Evolutionary conservation across 2,797 vertebrate species (phyloP).

Genomic region (Periophthalmus magnuspinnatus): DNA sequence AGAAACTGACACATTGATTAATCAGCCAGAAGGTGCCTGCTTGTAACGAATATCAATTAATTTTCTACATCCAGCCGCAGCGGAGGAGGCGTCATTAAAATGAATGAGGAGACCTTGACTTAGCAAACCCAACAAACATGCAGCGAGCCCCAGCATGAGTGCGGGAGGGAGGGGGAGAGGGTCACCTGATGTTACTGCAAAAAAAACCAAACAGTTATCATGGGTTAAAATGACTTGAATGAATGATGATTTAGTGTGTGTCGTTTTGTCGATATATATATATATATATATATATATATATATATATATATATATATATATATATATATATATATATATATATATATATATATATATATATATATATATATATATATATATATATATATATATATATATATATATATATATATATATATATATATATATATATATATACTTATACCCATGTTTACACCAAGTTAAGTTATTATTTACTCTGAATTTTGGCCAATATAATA

Average conservation of each 20-base stretch:
- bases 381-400: not conserved
- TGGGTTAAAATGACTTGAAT: not conserved
- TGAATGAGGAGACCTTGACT: constrained; percentile 85
- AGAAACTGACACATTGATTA: constrained; percentile 85
- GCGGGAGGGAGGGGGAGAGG: constrained; percentile 39
- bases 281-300: not conserved
- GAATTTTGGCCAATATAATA: too few relatives aligned
- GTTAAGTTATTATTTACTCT: too few relatives aligned
- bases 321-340: not conserved
- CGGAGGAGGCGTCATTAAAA: constrained; percentile 86
- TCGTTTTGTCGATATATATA: not conserved
- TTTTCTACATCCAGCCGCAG: constrained; percentile 77
- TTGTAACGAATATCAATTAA: constrained; percentile 85
- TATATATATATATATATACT: not conserved
- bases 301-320: not conserved
- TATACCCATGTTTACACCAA: too few relatives aligned
- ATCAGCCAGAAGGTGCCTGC: constrained; percentile 84
- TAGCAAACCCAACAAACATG: constrained; percentile 70
- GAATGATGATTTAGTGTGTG: not conserved
- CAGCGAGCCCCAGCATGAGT: constrained; percentile 55
- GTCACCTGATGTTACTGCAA: constrained; percentile 14
- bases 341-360: not conserved
- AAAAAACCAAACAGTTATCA: not conserved
- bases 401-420: not conserved
- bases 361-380: not conserved